Base-by-base conservation (phyloP, 2,113 vertebrate species). In the Corydoras maculifer region DNA sequence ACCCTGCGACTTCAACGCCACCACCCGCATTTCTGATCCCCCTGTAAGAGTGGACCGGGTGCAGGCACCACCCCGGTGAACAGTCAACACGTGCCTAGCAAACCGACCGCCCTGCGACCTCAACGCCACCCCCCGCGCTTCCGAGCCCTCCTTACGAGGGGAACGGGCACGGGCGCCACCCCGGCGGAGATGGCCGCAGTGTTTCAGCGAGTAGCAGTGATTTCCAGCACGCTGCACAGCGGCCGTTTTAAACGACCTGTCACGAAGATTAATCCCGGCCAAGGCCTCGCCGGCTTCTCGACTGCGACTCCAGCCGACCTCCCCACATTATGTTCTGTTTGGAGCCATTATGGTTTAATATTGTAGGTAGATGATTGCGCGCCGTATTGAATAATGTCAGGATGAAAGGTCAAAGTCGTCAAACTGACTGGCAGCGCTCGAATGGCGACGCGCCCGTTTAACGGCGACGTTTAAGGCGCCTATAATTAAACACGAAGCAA, bases 381-480 rank as follows among this genome's bases (percentile, higher is more conserved):
- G 64, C 69, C 72, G 68, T 79, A 81, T 70, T 80, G 68, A 86
- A 82, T 80, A 82, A 83, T 81, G 80, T 80, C 77, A 79, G 77
- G 14, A 61, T 79, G 76, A 87, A 87, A 89, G 83, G 83, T 86
- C 79, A 79, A 73, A 78, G 77, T 75, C 25, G 77, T 85, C 79
- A 80, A 80, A 62, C 73, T 79, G 77, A 82, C 72, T 83, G 84
- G 83, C 81, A 81, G 79, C 49, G 72, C 63, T 76, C 77, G 72
- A 83, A 86, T 84, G 77, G 74, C 71, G 81, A 72, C 75, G 75
- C 69, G 64, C 72, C 49, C 48, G 74, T 68, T 80, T 73, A 79
- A 74, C 73, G 75, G 82, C 66, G 69, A 62, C 77, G 80, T 84
- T 81, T 69, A 78, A 83, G 80, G 78, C 68, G 70, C 77, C 72